Base-by-base conservation (phyloP, 1,140 invertebrate species). In the Drosophila kurseongensis region DNA sequence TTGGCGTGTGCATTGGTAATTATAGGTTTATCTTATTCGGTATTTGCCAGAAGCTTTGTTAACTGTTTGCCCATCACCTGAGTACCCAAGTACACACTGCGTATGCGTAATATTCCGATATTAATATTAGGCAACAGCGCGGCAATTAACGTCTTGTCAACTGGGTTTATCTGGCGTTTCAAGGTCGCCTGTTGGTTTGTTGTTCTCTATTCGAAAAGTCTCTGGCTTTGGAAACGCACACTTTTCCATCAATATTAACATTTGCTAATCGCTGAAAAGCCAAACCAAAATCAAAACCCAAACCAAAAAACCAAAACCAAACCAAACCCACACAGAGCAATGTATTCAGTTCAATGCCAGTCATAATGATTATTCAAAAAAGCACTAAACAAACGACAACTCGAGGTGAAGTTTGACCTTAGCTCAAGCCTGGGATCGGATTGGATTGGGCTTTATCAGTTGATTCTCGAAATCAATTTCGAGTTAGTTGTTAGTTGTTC, bases 321-420 rank as follows among this genome's bases (percentile, higher is more conserved):
- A 60, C 29, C 50, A 55, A 36, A 54, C 38, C 29, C 40, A 18
- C 45, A 47, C 36, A 41, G 44, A 68, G 65, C 23, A 32, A 41
- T 38, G 40, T 72, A 89, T 84, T 72, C 60, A 78, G 85, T 73
- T 89, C 84, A 89, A 90, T 89, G 84, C 74, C 84, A 89, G 62
- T 63, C 38, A 69, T 54, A 68, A 84, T 89, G 66, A 84, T 75
- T 75, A 80, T 77, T 66, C 62, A 60, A 73, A 56, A 74, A 57
- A 52, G 58, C 54, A 75, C 65, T 68, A 69, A 14, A 60, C 44
- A 56, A 68, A 40, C 66, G 77, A 71, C 78, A 72, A 58, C 47
- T 79, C 77, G 72, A 78, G 58, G 29, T 51, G 55, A 76, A 78
- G 48, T 81, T 56, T 65, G 61, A 63, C 71, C 73, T 76, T 36